Percentiles rank a stretch among this genome's conserved stretches.
Conservation (phyloP, 2,888 invertebrate species). For the Xestobium rufovillosum region DNA sequence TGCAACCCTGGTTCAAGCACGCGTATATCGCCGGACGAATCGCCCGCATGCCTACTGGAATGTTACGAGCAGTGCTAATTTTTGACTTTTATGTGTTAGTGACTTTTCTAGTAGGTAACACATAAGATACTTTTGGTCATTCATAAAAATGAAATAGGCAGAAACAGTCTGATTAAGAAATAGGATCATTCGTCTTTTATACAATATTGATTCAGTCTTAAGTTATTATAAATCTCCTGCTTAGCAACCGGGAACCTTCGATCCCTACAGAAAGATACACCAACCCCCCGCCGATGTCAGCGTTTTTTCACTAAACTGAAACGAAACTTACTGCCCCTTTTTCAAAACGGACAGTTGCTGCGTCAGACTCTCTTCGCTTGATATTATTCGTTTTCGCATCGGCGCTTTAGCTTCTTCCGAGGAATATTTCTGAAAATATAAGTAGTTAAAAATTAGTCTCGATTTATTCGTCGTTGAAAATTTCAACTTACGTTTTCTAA, state of each 20-base stretch:
- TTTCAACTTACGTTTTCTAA: conserved; percentile 49
- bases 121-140: too few species aligned
- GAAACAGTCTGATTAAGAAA: conserved; percentile 3
- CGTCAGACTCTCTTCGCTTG: conserved; percentile 56
- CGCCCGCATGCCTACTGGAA: too few species aligned
- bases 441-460: too few species aligned
- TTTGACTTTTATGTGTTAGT: too few species aligned
- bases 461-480: too few species aligned
- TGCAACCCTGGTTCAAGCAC: too few species aligned
- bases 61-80: too few species aligned
- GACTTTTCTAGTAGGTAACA: too few species aligned
- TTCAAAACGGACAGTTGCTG: conserved; percentile 58
- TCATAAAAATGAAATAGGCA: neutral
- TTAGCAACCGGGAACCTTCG: neutral
- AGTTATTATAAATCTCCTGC: neutral
- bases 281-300: neutral
- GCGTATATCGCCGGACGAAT: too few species aligned
- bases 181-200: conserved; percentile 6
- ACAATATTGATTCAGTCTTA: conserved; percentile 5
- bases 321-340: conserved; percentile 49
- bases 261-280: neutral
- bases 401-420: conserved; percentile 36
- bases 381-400: conserved; percentile 57
- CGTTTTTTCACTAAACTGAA: conserved; percentile 5
- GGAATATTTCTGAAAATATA: conserved; percentile 36